Conservation (phyloP, 92 coral and sea anemone species). For the Anthopleura xanthogrammica region DNA sequence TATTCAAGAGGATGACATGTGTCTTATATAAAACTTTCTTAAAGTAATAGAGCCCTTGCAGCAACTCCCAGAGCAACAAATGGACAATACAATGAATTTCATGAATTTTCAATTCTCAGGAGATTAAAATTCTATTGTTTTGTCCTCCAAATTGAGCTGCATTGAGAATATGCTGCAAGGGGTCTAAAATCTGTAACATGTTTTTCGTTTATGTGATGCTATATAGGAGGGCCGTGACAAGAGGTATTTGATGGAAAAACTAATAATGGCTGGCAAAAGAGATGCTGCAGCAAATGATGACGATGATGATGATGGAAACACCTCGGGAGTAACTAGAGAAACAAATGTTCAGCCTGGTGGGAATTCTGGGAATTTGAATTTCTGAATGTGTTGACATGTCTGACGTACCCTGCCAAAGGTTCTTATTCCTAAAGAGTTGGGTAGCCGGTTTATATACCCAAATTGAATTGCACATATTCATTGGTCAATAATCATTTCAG, state of each 20-base stretch:
- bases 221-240: slow-evolving; percentile 96
- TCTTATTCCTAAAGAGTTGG: neutral
- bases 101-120: too few species aligned
- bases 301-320: slow-evolving; percentile 41
- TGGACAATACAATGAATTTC: too few species aligned
- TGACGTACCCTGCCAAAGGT: neutral
- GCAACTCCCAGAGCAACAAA: too few species aligned
- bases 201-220: neutral
- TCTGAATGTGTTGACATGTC: slow-evolving; percentile 16
- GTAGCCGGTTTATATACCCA: neutral
- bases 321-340: slow-evolving; percentile 48
- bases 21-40: too few species aligned
- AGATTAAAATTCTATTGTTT: too few species aligned
- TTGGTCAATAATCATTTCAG: neutral
- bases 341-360: slow-evolving; percentile 43
- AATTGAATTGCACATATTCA: neutral
- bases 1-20: too few species aligned
- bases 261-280: slow-evolving; percentile 50
- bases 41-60: too few species aligned
- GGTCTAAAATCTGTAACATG: neutral
- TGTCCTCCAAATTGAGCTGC: too few species aligned
- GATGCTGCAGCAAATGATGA: neutral
- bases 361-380: slow-evolving; percentile 44
- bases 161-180: too few species aligned
- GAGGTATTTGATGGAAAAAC: slow-evolving; percentile 90